Conservation (phyloP, 2,888 invertebrate species). For the Epinotia brunnichana region DNA sequence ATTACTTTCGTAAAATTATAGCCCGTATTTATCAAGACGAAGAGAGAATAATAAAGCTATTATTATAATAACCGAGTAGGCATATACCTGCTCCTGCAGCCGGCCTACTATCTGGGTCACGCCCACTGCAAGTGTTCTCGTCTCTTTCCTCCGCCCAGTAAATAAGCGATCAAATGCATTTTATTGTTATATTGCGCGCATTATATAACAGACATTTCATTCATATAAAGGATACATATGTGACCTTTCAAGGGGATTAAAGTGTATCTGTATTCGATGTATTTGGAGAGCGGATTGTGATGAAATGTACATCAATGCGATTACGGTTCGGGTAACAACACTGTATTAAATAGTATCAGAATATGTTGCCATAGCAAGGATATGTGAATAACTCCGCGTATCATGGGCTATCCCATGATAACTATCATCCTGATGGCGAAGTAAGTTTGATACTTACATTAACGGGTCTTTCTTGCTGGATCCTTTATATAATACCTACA, state of each 20-base stretch:
- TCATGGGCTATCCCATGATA: too few relatives aligned
- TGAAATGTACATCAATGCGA: conserved; percentile 25
- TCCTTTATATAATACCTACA: too few relatives aligned
- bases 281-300: conserved; percentile 8
- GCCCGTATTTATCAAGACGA: conserved; percentile 30
- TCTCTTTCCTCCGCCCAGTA: conserved; percentile 37
- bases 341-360: neutral
- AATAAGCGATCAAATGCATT: conserved; percentile 43
- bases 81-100: conserved; percentile 36
- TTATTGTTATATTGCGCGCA: conserved; percentile 25
- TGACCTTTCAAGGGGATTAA: conserved; percentile 28
- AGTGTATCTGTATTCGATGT: conserved; percentile 20
- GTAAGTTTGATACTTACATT: neutral
- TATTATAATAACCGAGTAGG: conserved; percentile 39
- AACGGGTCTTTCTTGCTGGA: too few relatives aligned
- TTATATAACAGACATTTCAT: conserved; percentile 27
- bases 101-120: conserved; percentile 37
- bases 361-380: conserved; percentile 3
- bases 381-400: too few relatives aligned
- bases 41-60: conserved; percentile 33
- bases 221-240: conserved; percentile 17
- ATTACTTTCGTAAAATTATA: conserved; percentile 15
- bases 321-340: conserved; percentile 7
- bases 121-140: conserved; percentile 38
- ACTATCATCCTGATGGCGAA: too few relatives aligned